Percentiles rank a stretch among this genome's conserved stretches.
Conservation (phyloP, 2,113 vertebrate species). For the Prionailurus bengalensis region DNA sequence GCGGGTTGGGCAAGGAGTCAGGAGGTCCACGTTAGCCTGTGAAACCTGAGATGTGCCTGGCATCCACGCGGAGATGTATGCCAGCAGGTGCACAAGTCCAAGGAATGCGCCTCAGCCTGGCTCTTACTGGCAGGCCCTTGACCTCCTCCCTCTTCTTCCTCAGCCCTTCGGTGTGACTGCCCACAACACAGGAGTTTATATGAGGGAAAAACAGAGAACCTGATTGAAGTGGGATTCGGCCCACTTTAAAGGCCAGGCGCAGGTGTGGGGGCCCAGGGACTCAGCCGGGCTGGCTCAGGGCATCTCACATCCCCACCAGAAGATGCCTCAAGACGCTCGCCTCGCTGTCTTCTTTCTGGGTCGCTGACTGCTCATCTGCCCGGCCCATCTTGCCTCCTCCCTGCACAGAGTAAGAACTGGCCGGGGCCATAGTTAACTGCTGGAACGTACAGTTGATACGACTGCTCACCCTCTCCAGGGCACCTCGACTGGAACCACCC, state of each 20-base stretch:
- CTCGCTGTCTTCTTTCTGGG: background rate
- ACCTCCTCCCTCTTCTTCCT: background rate
- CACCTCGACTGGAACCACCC: background rate
- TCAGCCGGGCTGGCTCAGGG: background rate
- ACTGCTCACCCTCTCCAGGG: background rate
- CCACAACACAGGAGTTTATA: background rate
- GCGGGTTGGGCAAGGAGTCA: background rate
- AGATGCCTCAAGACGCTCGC: background rate
- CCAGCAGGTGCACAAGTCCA: background rate
- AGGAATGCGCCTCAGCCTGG: fast-evolving
- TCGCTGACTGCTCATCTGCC: background rate
- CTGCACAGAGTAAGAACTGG: background rate
- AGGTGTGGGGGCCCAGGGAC: background rate
- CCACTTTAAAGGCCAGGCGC: background rate
- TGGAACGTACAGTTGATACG: fast-evolving
- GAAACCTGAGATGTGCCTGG: background rate
- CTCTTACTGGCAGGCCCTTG: background rate
- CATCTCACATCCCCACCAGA: background rate
- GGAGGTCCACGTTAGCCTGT: background rate
- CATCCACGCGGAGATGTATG: fast-evolving
- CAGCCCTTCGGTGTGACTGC: background rate
- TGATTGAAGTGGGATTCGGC: background rate
- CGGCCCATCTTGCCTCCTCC: background rate
- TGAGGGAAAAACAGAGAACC: background rate
- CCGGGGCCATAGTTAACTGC: background rate